These are phyloP conservation scores for Poecilia wingei DNA, from an alignment of 2,797 vertebrate genomes.

Conservation along the genomic window DNA sequence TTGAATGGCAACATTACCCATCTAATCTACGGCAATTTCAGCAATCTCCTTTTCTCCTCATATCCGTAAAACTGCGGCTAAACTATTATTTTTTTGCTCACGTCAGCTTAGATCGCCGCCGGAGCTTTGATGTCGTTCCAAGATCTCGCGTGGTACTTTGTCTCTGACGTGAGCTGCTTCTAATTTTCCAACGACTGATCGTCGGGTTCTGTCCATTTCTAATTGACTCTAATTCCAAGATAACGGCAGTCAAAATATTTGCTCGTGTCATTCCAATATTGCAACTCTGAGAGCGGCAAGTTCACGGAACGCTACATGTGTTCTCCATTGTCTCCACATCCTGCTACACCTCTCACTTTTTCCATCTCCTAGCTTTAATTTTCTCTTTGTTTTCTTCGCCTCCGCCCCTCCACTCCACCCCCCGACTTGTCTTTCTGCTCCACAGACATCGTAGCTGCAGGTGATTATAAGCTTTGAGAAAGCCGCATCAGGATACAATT, in stretches of 20 bases:
- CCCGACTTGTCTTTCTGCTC: slow-evolving; percentile 41
- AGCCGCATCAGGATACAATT: slow-evolving; percentile 84
- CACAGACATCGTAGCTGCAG: slow-evolving; percentile 71
- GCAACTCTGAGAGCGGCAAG: slow-evolving; percentile 55
- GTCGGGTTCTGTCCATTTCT: slow-evolving; percentile 70
- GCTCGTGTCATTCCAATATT: slow-evolving; percentile 74
- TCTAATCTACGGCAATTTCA: slow-evolving; percentile 65
- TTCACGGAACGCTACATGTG: slow-evolving; percentile 69
- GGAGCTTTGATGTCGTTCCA: slow-evolving; percentile 77
- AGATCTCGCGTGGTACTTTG: slow-evolving; percentile 63
- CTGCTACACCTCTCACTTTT: slow-evolving; percentile 61
- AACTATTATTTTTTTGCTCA: slow-evolving; percentile 2
- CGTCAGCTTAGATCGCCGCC: slow-evolving; percentile 57
- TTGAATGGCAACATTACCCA: slow-evolving; percentile 59
- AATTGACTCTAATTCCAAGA: slow-evolving; percentile 81
- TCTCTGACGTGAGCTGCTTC: slow-evolving; percentile 73
- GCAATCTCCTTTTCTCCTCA: slow-evolving; percentile 65
- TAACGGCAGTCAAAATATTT: slow-evolving; percentile 85
- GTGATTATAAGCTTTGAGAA: slow-evolving; percentile 83
- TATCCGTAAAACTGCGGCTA: slow-evolving; percentile 62
- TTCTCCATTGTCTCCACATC: slow-evolving; percentile 67
- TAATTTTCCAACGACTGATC: slow-evolving; percentile 77
- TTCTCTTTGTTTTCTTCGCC: slow-evolving; percentile 54
- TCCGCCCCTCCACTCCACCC: not conserved
- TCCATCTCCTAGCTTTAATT: slow-evolving; percentile 59